Base-by-base conservation (phyloP, 1,140 invertebrate species). In the Paralvinella palmiformis region DNA sequence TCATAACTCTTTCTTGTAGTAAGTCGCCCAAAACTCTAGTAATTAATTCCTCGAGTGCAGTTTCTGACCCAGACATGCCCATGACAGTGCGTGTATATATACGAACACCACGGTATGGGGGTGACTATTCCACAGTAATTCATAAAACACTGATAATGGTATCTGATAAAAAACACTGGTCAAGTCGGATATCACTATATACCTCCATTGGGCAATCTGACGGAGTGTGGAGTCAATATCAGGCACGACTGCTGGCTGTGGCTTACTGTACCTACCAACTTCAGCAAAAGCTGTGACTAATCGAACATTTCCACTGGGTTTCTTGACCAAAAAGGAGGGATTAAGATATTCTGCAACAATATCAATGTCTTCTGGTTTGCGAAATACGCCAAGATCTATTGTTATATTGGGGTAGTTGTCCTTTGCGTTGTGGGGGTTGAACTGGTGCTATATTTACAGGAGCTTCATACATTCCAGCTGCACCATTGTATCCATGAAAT, bases 371-470 rank as follows among this genome's bases (percentile, higher is more conserved):
- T 62, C 59, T 29, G 59, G 53, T 56, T 56, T 56, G 31, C n/a
- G n/a, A 31, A 56, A 56, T 24, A 56, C 17, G 20, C 29, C 3
- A 27, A 22, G 53, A 27, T 22, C 5, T 32, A 22, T 27, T 56
- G 53, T 56, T 56, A 20, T 56, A 56, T 32, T 56, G 53, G n/a
- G 20, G 53, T 10, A 71, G 13, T 44, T 66, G 36, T 1, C 71
- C 64, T 32, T 71, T 69, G 7, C 64, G 37, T 48, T 69, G 68
- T 20, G 69, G 68, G 13, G 67, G 69, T 64, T 62, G 65, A 2
- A 63, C 64, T 20, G 65, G 65, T n/a, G 58, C 65, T 69, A 72
- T 71, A 56, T 69, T 69, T 10, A 71, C 68, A 7, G 58, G 31
- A 2, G 66, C 63, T 53, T 71, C 41, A 33, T 69, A 69, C n/a